phyloP scores from a whole-genome alignment of 2,797 vertebrate genomes.

The Pelobates cultripes region DNA sequence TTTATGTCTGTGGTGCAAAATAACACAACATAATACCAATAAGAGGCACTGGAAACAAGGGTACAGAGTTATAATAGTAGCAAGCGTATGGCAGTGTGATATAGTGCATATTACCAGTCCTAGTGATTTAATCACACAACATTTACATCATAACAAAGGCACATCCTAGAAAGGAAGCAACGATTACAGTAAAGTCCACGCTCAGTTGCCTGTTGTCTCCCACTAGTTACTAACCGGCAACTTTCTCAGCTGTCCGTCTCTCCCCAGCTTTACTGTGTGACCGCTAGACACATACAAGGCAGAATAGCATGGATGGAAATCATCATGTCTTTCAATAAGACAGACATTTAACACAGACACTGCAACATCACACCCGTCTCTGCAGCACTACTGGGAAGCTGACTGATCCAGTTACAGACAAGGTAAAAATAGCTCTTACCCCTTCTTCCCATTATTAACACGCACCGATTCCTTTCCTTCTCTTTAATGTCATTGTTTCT shows the following conservation, averaged over 20 bases:
- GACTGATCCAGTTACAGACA: conserved; percentile 6
- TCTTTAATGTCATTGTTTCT: background rate
- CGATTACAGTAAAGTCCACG: background rate
- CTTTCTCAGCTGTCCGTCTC: background rate
- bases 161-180: background rate
- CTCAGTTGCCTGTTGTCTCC: background rate
- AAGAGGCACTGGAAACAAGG: too few relatives aligned
- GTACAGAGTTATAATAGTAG: too few relatives aligned
- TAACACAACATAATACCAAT: too few relatives aligned
- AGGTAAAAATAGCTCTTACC: conserved; percentile 7
- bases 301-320: background rate
- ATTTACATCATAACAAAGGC: background rate
- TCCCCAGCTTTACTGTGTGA: background rate
- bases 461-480: background rate
- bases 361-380: conserved; percentile 6
- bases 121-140: background rate
- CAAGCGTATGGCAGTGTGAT: too few relatives aligned
- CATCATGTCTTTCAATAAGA: conserved; percentile 15
- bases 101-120: too few relatives aligned
- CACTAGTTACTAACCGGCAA: background rate
- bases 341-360: conserved; percentile 13
- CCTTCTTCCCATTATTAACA: background rate
- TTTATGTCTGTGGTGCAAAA: too few relatives aligned
- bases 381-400: background rate
- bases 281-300: background rate